phyloP scores from a whole-genome alignment of 2,888 invertebrate genomes.

The Patella caerulea region DNA sequence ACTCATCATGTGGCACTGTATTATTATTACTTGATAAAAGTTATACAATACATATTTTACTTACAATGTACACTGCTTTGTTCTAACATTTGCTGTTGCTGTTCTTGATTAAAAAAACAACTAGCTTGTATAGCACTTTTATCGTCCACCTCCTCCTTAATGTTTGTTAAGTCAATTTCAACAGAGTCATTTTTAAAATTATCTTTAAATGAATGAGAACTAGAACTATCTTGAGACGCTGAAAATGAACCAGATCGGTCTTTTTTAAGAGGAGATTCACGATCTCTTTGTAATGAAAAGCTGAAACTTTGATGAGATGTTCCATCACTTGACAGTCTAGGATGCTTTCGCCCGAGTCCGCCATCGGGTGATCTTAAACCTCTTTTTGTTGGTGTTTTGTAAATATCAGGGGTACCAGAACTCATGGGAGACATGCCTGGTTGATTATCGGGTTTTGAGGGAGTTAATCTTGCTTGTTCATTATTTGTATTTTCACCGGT shows the following conservation, averaged over 20 bases:
- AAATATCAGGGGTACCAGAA: background rate
- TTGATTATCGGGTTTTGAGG: too few species aligned
- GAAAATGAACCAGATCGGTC: background rate
- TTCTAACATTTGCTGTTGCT: background rate
- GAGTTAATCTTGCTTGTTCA: too few species aligned
- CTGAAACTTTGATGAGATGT: background rate
- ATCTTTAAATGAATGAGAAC: constrained; percentile 1
- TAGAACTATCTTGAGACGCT: constrained; percentile 9
- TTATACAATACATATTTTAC: background rate
- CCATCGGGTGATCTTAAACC: background rate
- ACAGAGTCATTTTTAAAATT: background rate
- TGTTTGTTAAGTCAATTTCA: constrained; percentile 2
- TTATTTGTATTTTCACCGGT: too few species aligned
- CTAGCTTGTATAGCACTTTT: constrained; percentile 11
- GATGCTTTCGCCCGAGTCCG: background rate
- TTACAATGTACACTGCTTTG: constrained; percentile 5
- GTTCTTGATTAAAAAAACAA: constrained; percentile 7
- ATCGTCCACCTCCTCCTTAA: constrained; percentile 3
- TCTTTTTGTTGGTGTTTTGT: background rate
- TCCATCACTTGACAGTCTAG: constrained; percentile 1
- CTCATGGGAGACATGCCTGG: too few species aligned
- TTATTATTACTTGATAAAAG: too few species aligned
- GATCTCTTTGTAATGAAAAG: background rate
- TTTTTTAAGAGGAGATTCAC: background rate
- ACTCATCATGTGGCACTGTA: too few species aligned